Conservation (phyloP, 2,797 vertebrate species). For the Thaleichthys pacificus region DNA sequence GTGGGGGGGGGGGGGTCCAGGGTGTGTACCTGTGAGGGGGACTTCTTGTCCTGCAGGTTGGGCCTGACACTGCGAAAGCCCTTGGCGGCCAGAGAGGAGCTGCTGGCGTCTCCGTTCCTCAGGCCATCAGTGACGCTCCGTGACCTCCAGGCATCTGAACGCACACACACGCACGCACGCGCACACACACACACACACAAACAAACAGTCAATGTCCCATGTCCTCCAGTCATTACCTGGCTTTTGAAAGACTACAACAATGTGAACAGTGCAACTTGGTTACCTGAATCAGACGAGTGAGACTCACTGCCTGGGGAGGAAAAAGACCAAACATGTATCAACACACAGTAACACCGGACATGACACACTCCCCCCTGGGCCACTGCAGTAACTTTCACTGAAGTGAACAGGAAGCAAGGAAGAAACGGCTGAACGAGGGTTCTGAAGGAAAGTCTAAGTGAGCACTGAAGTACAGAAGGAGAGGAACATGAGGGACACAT, state of each 20-base stretch:
- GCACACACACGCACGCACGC: conserved; percentile 6
- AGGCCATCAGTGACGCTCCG: conserved; percentile 80
- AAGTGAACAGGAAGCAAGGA: not conserved
- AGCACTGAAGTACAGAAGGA: not conserved
- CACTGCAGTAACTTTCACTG: not conserved
- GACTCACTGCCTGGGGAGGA: conserved; percentile 85
- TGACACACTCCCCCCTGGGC: not conserved
- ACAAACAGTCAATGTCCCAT: not conserved
- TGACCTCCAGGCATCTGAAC: conserved; percentile 88
- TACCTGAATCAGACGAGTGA: conserved; percentile 93
- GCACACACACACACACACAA: not conserved
- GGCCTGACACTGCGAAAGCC: conserved; percentile 95
- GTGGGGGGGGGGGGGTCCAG: conserved; percentile 63
- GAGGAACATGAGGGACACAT: not conserved
- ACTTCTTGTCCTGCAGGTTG: conserved; percentile 93
- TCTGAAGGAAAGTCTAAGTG: not conserved
- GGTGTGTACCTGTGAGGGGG: conserved; percentile 84
- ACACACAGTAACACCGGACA: not conserved
- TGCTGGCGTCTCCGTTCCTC: conserved; percentile 87
- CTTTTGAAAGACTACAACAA: not conserved
- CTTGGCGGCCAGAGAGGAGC: conserved; percentile 94
- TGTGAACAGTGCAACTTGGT: conserved; percentile 32
- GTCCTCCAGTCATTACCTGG: not conserved
- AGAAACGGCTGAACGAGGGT: not conserved
- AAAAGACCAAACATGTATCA: conserved; percentile 40